phyloP scores from a whole-genome alignment of 1,140 invertebrate genomes.

The Caerostris darwini region DNA sequence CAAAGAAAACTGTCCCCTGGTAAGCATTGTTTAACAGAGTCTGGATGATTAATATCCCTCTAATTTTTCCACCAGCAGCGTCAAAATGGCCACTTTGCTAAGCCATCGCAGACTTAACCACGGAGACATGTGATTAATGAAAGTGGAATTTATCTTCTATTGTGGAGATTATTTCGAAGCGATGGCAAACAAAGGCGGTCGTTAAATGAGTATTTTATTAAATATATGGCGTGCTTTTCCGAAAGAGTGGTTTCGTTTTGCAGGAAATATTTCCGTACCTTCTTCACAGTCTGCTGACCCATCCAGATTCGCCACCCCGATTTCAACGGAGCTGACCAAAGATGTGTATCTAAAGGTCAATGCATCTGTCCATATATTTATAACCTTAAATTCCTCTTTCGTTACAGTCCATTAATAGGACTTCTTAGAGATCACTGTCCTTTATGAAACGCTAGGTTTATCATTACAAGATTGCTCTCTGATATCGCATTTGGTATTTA shows the following conservation, averaged over 20 bases:
- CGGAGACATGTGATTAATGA: slow-evolving; percentile 41
- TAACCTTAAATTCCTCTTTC: slow-evolving; percentile 3
- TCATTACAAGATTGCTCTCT: background rate
- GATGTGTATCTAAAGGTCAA: slow-evolving; percentile 43
- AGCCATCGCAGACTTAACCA: background rate
- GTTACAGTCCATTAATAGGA: slow-evolving; percentile 44
- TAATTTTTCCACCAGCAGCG: slow-evolving; percentile 27
- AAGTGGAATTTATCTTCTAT: slow-evolving; percentile 64
- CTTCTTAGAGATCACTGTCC: slow-evolving; percentile 25
- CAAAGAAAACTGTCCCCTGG: background rate
- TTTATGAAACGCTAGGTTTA: background rate
- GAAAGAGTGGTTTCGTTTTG: slow-evolving; percentile 29
- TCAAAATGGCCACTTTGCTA: slow-evolving; percentile 52
- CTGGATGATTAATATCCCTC: slow-evolving; percentile 52
- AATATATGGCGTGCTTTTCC: slow-evolving; percentile 45
- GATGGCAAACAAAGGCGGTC: slow-evolving; percentile 51
- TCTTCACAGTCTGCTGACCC: slow-evolving; percentile 38
- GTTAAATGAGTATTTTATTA: slow-evolving; percentile 63
- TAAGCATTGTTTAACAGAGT: background rate
- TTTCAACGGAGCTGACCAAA: slow-evolving; percentile 14
- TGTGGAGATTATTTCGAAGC: slow-evolving; percentile 51
- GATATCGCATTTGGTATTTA: slow-evolving; percentile 5
- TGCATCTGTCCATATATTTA: slow-evolving; percentile 31
- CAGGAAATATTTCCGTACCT: slow-evolving; percentile 34
- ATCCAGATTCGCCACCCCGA: slow-evolving; percentile 1